Base-by-base conservation (phyloP, 2,888 invertebrate genomes). In the Cephalotes varians region DNA sequence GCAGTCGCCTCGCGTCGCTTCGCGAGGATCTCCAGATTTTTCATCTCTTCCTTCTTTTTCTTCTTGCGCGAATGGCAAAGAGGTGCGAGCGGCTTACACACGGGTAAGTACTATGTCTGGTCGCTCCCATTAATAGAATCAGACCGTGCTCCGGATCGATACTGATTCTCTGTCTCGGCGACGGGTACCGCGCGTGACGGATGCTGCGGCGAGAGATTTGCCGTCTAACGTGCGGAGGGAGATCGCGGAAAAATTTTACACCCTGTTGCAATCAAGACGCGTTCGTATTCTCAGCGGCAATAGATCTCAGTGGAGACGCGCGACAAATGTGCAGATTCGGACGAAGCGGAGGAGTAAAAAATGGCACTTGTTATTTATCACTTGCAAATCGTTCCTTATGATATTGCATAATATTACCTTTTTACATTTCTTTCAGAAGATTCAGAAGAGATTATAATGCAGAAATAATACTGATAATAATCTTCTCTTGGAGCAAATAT, bases 81-180 rank as follows among this genome's bases (percentile, higher is more conserved):
- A 18, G 34, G 25, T 7, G 18, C 77, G 31, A 25, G 56, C 71
- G 21, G 18, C 56, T 37, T 12, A 44, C 31, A 69, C 56, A 40
- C 51, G 34, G 76, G 77, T 79, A 56, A 69, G 77, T 62, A 74
- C 64, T 47, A 47, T 21, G 34, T 69, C 44, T 77, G 77, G 77
- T 69, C 56, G 69, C 56, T 69, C 71, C 71, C 71, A 79, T 79
- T 79, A 79, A 69, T 79, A 79, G 71, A 79, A 79, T 79, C 77
- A 18, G 34, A 79, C 44, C 44, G 69, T 79, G 34, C 67, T 79
- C 37, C 71, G 77, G 77, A 79, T 79, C 77, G 77, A 79, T 79
- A 79, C 71, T 71, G 49, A 64, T 51, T 85, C 81, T 21, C 72
- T 79, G 56, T 60, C 49, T n/a, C 18, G 51, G 28, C 77, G 56